Evolutionary conservation across 1,140 invertebrate species (phyloP), one percentile per base, ranked within the genome.

Genomic region (Polypedilum pembai): DNA sequence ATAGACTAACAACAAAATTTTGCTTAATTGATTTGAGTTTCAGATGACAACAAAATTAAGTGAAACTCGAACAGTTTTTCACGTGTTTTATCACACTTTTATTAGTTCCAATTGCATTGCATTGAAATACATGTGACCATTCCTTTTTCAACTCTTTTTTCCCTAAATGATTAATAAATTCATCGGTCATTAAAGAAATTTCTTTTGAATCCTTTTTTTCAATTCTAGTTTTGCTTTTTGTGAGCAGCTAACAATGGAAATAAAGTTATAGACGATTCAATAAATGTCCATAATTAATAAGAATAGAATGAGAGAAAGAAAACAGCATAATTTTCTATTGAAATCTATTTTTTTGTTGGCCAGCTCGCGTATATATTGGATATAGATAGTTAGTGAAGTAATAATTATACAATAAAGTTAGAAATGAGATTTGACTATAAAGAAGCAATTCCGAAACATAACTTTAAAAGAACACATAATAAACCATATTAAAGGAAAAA

Each of bases 401-500:
- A 8, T 8, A n/a, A 12, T 12, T n/a, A n/a, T 56, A 56, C 45
- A 56, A 56, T 56, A 56, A 56, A 56, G n/a, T 8, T 5, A 33
- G 5, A 33, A 33, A 33, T 33, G 5, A 33, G 24, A 33, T 33
- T 33, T 56, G 45, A 56, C 45, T 21, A 69, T 69, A 69, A 69
- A 21, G 20, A 69, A 69, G 17, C 65, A 56, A 56, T 56, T 18
- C 65, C 17, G 65, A 69, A 33, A 69, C 65, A 69, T 69, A 20
- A 69, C n/a, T n/a, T n/a, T n/a, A n/a, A n/a, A n/a, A n/a, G n/a
- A n/a, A n/a, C n/a, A n/a, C 17, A 69, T 69, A 21, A 69, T 69
- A 69, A 69, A 69, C 17, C 65, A 69, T 69, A 69, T 69, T 69
- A 69, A 69, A 21, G 65, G 65, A 69, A 69, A n/a, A 69, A 69